Conservation (phyloP, 1,140 invertebrate species). For the Hetaerina americana region DNA sequence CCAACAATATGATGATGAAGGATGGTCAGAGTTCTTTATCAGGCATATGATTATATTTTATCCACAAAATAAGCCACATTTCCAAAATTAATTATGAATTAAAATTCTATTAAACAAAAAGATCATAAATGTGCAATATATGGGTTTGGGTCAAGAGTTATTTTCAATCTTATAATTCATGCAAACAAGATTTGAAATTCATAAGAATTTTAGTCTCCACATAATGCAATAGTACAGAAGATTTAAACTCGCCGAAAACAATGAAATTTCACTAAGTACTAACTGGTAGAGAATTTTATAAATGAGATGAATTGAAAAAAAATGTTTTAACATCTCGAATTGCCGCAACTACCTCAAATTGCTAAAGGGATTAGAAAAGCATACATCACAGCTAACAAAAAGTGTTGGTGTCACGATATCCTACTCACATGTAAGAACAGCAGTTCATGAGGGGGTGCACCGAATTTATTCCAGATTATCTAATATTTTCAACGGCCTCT, state of each 20-base stretch:
- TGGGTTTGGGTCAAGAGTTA: too few species aligned
- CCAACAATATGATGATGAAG: too few species aligned
- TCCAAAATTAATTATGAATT: too few species aligned
- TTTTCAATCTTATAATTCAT: too few species aligned
- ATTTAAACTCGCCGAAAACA: background rate
- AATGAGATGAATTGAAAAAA: background rate
- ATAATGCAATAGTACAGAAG: too few species aligned
- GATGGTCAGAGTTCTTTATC: too few species aligned
- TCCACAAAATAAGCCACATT: too few species aligned
- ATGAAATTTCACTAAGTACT: slow-evolving; percentile 29
- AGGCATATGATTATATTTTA: too few species aligned
- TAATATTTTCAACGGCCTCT: background rate
- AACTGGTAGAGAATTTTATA: slow-evolving; percentile 25
- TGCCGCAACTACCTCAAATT: slow-evolving; percentile 6
- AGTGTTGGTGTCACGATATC: slow-evolving; percentile 11
- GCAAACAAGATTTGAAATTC: too few species aligned
- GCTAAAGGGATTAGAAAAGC: slow-evolving; percentile 14
- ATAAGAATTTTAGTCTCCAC: too few species aligned
- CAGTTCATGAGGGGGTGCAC: slow-evolving; percentile 27
- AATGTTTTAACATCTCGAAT: slow-evolving; percentile 5
- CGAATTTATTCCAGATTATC: background rate
- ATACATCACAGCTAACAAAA: background rate
- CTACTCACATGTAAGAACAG: slow-evolving; percentile 32
- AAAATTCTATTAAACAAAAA: too few species aligned
- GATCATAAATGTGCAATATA: too few species aligned